Evolutionary conservation across 2,113 vertebrate genomes (phyloP), one percentile per base, ranked within the genome.

Genomic region (Rhipidura dahli): DNA sequence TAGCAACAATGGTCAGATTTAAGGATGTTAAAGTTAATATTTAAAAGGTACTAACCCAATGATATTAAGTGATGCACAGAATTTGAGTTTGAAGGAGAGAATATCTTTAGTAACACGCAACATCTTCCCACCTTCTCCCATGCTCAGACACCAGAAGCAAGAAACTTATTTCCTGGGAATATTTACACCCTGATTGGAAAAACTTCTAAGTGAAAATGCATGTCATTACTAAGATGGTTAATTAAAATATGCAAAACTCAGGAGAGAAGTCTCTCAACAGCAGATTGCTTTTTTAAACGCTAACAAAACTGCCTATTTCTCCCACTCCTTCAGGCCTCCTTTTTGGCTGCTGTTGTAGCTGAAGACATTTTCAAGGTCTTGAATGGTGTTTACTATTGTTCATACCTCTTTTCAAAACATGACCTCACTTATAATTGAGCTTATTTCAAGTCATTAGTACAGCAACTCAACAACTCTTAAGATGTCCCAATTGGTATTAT

Each of bases 391-490:
- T 92, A 83, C 79, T 75, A 96, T 89, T 96, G 88, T 96, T 94
- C 79, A 77, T 94, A 87, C 85, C 64, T 70, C 92, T 94, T 94
- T 95, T 92, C 88, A 96, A 96, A 91, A 94, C 88, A 95, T 76
- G 83, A 95, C 88, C 92, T 97, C 92, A 95, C 80, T 93, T 93
- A 86, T 40, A 96, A 91, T 86, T 90, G 88, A 97, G 96, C 85
- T 93, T 92, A 96, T 95, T 95, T 97, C 89, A 84, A 96, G 92
- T 95, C 85, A 94, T 96, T 96, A 96, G 92, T 53, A 94, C 65
- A 90, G 93, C 85, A 96, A 88, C 96, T 97, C 96, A 96, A 90
- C 90, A 93, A 92, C 96, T 87, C 95, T 96, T 93, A 93, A 89
- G 69, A 92, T 57, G 79, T 60, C 76, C 83, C 95, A 87, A 59